phyloP scores from a whole-genome alignment of 2,797 vertebrate genomes.

The Gymnoscopelus braueri region DNA sequence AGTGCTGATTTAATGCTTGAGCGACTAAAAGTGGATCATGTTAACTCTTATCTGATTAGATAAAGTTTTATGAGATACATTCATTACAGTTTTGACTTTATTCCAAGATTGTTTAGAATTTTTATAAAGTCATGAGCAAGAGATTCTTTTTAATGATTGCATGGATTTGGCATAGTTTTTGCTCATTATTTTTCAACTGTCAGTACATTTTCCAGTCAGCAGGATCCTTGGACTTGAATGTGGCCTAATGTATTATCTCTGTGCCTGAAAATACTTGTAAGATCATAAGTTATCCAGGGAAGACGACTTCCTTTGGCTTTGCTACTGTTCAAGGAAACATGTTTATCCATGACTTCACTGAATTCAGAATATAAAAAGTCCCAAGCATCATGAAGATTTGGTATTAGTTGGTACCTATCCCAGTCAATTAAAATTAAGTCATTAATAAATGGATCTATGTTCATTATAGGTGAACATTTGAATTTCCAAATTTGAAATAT shows the following conservation, averaged over 20 bases:
- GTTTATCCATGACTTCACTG: conserved; percentile 5
- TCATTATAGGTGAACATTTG: neutral
- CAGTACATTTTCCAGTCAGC: conserved; percentile 8
- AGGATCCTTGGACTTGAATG: conserved; percentile 8
- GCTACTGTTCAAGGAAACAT: neutral
- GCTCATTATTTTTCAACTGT: conserved; percentile 8
- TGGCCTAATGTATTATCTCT: conserved; percentile 5
- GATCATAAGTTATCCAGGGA: conserved; percentile 6
- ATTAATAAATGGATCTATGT: neutral
- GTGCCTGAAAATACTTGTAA: conserved; percentile 8
- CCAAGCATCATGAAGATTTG: conserved; percentile 1
- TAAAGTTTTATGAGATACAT: conserved; percentile 8
- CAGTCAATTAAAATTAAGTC: neutral
- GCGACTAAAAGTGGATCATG: conserved; percentile 9
- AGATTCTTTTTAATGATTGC: conserved; percentile 3
- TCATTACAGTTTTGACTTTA: neutral
- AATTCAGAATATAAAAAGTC: conserved; percentile 11
- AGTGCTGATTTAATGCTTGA: conserved; percentile 13
- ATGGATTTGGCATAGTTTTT: neutral
- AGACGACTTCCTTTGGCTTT: conserved; percentile 7
- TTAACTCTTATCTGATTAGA: conserved; percentile 7
- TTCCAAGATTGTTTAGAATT: conserved; percentile 16
- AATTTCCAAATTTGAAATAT: no score
- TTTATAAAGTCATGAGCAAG: conserved; percentile 4
- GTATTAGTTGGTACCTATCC: neutral